phyloP scores from a whole-genome alignment of 2,888 invertebrate genomes.

The Strigamia maritima region DNA sequence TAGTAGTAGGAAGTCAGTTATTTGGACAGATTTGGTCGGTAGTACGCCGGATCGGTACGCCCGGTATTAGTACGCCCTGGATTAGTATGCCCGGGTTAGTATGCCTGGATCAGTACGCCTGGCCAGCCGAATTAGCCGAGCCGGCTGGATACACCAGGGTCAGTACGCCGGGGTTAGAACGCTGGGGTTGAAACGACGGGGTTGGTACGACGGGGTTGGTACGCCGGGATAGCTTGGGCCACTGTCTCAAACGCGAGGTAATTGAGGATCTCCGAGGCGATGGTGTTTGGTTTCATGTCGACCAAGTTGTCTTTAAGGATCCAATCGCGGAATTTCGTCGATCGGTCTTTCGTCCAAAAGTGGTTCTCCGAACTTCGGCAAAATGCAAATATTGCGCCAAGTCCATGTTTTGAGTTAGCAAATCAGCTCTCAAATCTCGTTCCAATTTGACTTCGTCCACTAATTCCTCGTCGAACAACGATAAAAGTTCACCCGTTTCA shows the following conservation, averaged over 20 bases:
- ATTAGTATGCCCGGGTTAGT: too few species aligned
- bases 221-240: too few species aligned
- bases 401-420: constrained; percentile 50
- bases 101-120: too few species aligned
- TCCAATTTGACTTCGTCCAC: constrained; percentile 55
- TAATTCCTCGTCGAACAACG: constrained; percentile 50
- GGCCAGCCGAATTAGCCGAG: too few species aligned
- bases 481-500: constrained; percentile 52
- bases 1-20: too few species aligned
- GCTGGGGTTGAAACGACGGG: too few species aligned
- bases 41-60: too few species aligned
- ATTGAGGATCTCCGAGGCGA: constrained; percentile 72
- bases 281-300: constrained; percentile 51
- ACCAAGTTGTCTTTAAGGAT: constrained; percentile 50
- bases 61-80: too few species aligned
- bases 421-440: constrained; percentile 52
- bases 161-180: too few species aligned
- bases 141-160: too few species aligned
- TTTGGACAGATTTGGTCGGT: too few species aligned
- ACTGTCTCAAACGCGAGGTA: constrained; percentile 88
- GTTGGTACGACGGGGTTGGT: too few species aligned
- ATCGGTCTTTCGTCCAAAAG: constrained; percentile 59
- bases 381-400: constrained; percentile 67
- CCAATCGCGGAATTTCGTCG: constrained; percentile 54
- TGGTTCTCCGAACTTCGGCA: constrained; percentile 71